Base-by-base conservation (phyloP, 2,888 invertebrate genomes). In the Theretra japonica region DNA sequence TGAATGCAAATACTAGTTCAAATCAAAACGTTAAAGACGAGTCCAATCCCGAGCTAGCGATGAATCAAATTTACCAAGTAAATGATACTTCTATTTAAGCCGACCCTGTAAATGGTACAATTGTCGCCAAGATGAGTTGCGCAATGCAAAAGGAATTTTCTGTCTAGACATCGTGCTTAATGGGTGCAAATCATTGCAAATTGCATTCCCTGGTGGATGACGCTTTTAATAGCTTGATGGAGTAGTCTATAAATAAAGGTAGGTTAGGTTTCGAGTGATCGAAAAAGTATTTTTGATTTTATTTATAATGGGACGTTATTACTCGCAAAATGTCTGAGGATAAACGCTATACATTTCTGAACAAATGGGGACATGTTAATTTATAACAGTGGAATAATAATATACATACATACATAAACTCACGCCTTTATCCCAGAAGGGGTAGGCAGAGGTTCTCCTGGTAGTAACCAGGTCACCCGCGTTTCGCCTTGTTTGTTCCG, bases 161-260 rank as follows among this genome's bases (percentile, higher is more conserved):
- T 78, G 89, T 90, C 88, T 87, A 89, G 90, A 91, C 88, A 76
- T 78, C 74, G 77, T 78, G 80, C 82, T 88, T 93, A 92, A 92
- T 92, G 87, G 88, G 89, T 87, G 88, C 89, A 90, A 90, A 93
- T 92, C 88, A 92, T 92, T 91, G 89, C 88, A 87, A 89, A 90
- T 91, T 89, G 88, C 87, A 88, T 88, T 89, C 89, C 78, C 78
- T 83, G 85, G 82, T 73, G 82, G 83, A 83, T 87, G 87, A 85
- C 81, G 83, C 80, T 86, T 86, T 86, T 88, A 88, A 88, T 90
- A 87, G 86, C 74, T 73, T 72, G 68, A 62, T 72, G 65, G 41
- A 41, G 41, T 53, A 19, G n/a, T 17, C 17, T 53, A 53, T 17
- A 17, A 53, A 17, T 53, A 53, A 53, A 6, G 50, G 19, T 19